These are phyloP conservation scores for Rosalia funebris DNA, from an alignment of 2,888 invertebrate species.

Conservation along the genomic window DNA sequence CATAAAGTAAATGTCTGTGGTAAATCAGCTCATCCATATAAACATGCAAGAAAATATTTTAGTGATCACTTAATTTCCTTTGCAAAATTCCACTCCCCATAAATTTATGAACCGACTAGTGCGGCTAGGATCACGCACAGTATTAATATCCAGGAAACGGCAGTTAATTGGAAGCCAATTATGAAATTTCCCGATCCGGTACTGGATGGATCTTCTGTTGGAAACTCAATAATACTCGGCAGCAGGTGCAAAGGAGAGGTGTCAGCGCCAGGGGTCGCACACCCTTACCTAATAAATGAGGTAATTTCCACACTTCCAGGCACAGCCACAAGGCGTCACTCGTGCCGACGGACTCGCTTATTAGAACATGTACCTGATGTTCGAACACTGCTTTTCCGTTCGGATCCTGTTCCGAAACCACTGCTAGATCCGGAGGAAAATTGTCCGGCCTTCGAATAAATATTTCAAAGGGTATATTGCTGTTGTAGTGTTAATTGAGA, in stretches of 20 bases:
- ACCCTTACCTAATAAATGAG: slow-evolving; percentile 67
- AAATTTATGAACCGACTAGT: no score
- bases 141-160: slow-evolving; percentile 31
- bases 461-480: not conserved
- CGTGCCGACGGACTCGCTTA: slow-evolving; percentile 58
- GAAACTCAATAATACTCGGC: slow-evolving; percentile 66
- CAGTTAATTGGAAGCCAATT: slow-evolving; percentile 45
- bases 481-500: not conserved
- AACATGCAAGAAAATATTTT: no score
- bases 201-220: slow-evolving; percentile 52
- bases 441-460: slow-evolving; percentile 44
- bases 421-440: slow-evolving; percentile 54
- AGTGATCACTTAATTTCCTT: no score
- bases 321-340: slow-evolving; percentile 64
- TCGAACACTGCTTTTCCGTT: slow-evolving; percentile 54
- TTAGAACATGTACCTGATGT: slow-evolving; percentile 64
- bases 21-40: no score
- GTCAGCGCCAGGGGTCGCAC: slow-evolving; percentile 66
- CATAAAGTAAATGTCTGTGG: no score
- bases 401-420: slow-evolving; percentile 48
- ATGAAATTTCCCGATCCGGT: slow-evolving; percentile 47
- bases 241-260: slow-evolving; percentile 68
- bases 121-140: not conserved
- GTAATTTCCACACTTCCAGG: slow-evolving; percentile 66
- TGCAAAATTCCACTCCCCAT: no score